A percentile compares a stretch with the other conserved stretches of the same genome.
phyloP scores from a whole-genome alignment of 2,888 invertebrate species.

The Pyralis farinalis region DNA sequence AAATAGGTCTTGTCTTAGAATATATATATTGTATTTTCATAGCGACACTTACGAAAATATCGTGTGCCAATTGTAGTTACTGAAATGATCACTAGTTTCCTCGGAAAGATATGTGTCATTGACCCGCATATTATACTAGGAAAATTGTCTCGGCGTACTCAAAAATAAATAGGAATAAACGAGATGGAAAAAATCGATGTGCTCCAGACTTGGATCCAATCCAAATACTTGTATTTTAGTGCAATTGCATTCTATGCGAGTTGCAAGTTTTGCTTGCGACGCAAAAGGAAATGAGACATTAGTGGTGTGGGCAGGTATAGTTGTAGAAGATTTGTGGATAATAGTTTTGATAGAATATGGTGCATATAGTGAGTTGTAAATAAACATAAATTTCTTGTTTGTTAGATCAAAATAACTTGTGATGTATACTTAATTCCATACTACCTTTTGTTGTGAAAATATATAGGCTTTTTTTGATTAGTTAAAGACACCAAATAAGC shows the following conservation, averaged over 20 bases:
- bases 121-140: slow-evolving; percentile 10
- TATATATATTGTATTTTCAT: too few species aligned
- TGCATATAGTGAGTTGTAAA: too few species aligned
- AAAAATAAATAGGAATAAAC: slow-evolving; percentile 6
- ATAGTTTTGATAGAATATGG: too few species aligned
- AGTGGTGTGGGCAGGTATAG: slow-evolving; percentile 3
- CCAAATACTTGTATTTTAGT: slow-evolving; percentile 12
- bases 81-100: neutral
- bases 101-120: slow-evolving; percentile 7
- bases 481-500: too few species aligned
- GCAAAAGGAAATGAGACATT: neutral
- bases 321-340: slow-evolving; percentile 3
- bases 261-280: slow-evolving; percentile 6
- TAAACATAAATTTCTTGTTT: too few species aligned
- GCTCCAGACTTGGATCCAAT: slow-evolving; percentile 16
- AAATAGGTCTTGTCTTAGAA: too few species aligned
- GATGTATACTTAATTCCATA: too few species aligned
- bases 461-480: too few species aligned
- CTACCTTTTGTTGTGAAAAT: too few species aligned
- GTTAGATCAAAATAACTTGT: too few species aligned
- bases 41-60: neutral
- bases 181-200: slow-evolving; percentile 24
- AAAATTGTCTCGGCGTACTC: slow-evolving; percentile 17
- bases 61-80: neutral
- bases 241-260: slow-evolving; percentile 6